Conservation (phyloP, 2,113 vertebrate species). For the Erpornis zantholeuca region DNA sequence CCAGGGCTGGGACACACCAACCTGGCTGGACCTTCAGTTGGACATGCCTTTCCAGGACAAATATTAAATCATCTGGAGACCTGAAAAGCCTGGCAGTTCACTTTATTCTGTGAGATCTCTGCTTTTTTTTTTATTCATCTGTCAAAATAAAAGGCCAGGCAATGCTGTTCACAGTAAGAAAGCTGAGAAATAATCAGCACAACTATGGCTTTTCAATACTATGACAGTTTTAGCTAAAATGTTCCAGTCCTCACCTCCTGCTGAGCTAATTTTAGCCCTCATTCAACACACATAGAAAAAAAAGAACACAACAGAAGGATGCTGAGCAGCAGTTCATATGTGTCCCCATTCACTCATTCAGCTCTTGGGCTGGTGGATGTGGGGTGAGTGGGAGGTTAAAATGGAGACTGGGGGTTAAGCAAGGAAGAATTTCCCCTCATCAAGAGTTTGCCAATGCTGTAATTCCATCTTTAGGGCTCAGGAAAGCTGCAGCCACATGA, state of each 20-base stretch:
- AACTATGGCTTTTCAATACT: not conserved
- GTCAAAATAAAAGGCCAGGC: not conserved
- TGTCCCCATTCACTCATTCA: not conserved
- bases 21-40: not conserved
- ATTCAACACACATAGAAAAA: not conserved
- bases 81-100: not conserved
- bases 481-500: not conserved
- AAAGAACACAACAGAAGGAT: not conserved
- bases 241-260: slow-evolving; percentile 5
- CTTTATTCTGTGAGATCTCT: not conserved
- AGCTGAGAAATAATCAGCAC: not conserved
- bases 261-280: slow-evolving; percentile 3
- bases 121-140: not conserved
- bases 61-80: not conserved
- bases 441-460: not conserved
- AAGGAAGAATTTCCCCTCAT: not conserved
- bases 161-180: not conserved
- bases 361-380: not conserved
- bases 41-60: not conserved
- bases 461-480: not conserved
- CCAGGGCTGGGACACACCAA: not conserved
- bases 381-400: not conserved
- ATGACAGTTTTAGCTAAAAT: not conserved
- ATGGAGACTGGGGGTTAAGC: not conserved
- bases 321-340: not conserved